A percentile compares a stretch with the other conserved stretches of the same genome.
phyloP scores from a whole-genome alignment of 2,113 vertebrate genomes.

The Pao palembangensis region DNA sequence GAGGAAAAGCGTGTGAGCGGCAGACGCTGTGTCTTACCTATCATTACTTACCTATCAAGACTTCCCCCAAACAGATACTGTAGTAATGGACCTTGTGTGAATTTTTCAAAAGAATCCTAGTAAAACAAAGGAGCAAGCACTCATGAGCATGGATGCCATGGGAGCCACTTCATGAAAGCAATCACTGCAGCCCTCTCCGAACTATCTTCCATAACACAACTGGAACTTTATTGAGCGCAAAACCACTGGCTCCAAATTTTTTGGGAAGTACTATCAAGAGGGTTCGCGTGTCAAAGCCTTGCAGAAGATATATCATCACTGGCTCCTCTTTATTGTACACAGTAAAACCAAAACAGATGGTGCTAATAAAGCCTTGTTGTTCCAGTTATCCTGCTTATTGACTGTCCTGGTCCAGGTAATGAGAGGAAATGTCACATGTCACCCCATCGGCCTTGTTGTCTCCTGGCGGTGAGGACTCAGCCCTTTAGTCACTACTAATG shows the following conservation, averaged over 20 bases:
- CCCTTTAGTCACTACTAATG: slow-evolving; percentile 44
- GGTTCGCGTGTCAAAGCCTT: slow-evolving; percentile 51
- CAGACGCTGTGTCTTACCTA: background rate
- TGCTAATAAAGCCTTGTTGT: slow-evolving; percentile 63
- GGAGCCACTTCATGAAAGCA: slow-evolving; percentile 40
- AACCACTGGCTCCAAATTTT: slow-evolving; percentile 62
- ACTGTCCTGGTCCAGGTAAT: slow-evolving; percentile 56
- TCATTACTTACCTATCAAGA: background rate
- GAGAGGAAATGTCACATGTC: slow-evolving; percentile 54
- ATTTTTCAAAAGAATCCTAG: background rate
- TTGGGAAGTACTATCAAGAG: slow-evolving; percentile 50
- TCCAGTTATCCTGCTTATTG: slow-evolving; percentile 47
- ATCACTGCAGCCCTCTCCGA: slow-evolving; percentile 45
- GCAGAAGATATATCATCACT: slow-evolving; percentile 42
- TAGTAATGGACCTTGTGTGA: background rate
- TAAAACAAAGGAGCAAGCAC: too few relatives aligned
- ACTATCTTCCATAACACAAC: slow-evolving; percentile 61
- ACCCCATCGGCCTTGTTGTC: slow-evolving; percentile 47
- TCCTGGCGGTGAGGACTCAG: slow-evolving; percentile 13
- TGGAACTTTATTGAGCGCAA: slow-evolving; percentile 70
- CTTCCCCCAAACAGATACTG: background rate
- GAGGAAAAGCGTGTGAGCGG: slow-evolving; percentile 2
- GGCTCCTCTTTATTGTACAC: slow-evolving; percentile 33
- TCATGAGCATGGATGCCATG: background rate
- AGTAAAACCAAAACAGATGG: slow-evolving; percentile 74